Percentiles rank a stretch among this genome's conserved stretches.
Evolutionary conservation across 2,113 vertebrate genomes (phyloP).

Genomic region (Thermophis baileyi): DNA sequence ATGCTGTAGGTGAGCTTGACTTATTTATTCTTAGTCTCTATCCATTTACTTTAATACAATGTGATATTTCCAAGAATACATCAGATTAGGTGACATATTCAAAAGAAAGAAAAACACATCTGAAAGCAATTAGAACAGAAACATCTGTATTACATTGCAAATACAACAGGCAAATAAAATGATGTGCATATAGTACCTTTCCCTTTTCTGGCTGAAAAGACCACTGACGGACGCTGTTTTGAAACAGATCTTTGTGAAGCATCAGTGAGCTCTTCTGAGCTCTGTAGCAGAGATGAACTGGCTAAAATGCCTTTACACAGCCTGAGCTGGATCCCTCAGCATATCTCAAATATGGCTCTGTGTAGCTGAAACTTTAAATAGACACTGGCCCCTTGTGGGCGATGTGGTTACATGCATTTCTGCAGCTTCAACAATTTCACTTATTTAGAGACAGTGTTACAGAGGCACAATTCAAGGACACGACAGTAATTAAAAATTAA

Average conservation of each 20-base stretch:
- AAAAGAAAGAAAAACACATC: background rate
- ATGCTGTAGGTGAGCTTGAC: background rate
- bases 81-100: background rate
- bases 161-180: background rate
- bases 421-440: constrained; percentile 26
- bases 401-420: constrained; percentile 32
- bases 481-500: background rate
- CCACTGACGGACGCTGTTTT: background rate
- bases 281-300: background rate
- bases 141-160: background rate
- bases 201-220: background rate
- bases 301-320: background rate
- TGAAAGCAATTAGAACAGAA: background rate
- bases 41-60: background rate
- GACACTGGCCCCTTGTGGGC: constrained; percentile 49
- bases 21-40: background rate
- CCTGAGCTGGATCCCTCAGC: background rate
- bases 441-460: background rate
- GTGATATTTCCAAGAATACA: background rate
- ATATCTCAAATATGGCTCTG: background rate
- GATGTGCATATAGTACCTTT: constrained; percentile 5
- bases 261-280: background rate
- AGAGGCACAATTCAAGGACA: background rate
- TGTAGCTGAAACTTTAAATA: constrained; percentile 36
- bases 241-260: constrained; percentile 19